These are phyloP conservation scores for Tiliacea aurago DNA, from an alignment of 2,888 invertebrate genomes.

Conservation along the genomic window DNA sequence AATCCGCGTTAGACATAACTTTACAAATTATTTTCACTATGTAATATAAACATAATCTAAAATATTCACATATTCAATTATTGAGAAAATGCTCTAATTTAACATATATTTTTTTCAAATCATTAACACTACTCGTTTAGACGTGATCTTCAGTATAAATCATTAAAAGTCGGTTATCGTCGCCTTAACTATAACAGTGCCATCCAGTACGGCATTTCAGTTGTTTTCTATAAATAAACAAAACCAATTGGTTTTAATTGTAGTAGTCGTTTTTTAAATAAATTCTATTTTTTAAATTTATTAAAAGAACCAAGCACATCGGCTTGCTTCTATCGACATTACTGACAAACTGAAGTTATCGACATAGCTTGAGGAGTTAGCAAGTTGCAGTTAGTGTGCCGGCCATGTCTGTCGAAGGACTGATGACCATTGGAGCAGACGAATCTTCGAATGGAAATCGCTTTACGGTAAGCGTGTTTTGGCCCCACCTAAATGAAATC, in stretches of 20 bases:
- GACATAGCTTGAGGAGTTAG: background rate
- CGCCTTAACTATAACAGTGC: background rate
- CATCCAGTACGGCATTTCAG: background rate
- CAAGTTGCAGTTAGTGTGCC: background rate
- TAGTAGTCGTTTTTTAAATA: background rate
- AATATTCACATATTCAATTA: no score
- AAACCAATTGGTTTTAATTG: background rate
- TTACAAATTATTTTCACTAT: no score
- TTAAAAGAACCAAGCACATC: background rate
- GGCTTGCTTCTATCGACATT: background rate
- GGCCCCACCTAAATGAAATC: no score
- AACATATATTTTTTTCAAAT: no score
- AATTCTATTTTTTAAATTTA: slow-evolving; percentile 1
- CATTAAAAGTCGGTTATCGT: no score
- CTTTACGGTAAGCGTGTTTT: background rate
- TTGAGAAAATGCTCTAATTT: no score
- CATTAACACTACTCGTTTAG: no score
- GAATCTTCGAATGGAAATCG: background rate
- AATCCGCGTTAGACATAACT: no score
- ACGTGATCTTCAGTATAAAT: no score
- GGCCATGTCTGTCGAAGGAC: background rate
- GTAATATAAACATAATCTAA: no score
- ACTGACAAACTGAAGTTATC: background rate
- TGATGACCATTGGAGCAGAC: background rate
- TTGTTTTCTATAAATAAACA: background rate